A percentile compares a stretch with the other conserved stretches of the same genome.
Evolutionary conservation across 2,113 vertebrate species (phyloP).

Genomic region (Chloropsis cyanopogon): DNA sequence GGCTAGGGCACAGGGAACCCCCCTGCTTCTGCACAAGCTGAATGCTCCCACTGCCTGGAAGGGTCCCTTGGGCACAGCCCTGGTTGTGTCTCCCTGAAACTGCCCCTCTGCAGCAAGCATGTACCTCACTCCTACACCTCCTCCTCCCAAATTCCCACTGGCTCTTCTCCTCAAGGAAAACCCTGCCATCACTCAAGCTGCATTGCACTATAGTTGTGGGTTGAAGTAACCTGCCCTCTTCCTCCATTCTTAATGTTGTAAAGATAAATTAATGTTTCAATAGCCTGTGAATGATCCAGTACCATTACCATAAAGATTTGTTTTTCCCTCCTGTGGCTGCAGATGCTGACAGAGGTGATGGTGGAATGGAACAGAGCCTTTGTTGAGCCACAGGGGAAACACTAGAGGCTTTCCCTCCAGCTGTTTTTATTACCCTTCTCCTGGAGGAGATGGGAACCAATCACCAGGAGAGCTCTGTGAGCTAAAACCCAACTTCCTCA

Average conservation of each 20-base stretch:
- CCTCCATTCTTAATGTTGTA: rapidly evolving
- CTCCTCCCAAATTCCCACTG: background rate
- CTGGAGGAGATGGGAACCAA: background rate
- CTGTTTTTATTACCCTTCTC: background rate
- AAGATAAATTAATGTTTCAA: background rate
- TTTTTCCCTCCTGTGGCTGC: background rate
- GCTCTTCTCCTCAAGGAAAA: background rate
- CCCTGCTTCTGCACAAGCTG: background rate
- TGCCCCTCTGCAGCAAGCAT: background rate
- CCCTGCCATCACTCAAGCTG: background rate
- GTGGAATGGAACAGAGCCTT: background rate
- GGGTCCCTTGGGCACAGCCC: too few species aligned
- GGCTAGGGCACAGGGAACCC: background rate
- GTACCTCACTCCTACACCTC: background rate
- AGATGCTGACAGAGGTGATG: background rate
- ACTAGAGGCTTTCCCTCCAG: background rate
- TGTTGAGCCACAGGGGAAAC: background rate
- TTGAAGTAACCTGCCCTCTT: background rate
- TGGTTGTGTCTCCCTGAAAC: background rate
- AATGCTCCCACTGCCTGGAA: background rate
- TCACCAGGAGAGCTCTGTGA: background rate
- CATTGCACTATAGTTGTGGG: background rate
- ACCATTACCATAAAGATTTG: background rate
- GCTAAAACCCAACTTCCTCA: background rate
- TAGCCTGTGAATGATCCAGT: background rate